Evolutionary conservation across 1,140 invertebrate genomes (phyloP).

Genomic region (Zophobas atratus): DNA sequence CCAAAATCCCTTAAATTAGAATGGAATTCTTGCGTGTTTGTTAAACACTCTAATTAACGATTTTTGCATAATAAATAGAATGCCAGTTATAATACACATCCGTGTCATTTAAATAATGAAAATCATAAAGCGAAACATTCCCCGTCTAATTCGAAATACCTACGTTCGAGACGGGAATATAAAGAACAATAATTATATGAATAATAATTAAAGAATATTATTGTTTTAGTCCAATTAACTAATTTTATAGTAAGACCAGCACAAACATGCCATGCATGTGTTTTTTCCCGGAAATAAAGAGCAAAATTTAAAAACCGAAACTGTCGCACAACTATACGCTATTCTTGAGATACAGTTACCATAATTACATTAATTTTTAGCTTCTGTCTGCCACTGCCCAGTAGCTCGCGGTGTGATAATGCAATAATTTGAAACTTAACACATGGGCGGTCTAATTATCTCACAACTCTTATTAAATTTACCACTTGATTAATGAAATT

Average conservation of each 20-base stretch:
- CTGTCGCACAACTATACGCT: slow-evolving; percentile 5
- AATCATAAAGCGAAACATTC: slow-evolving; percentile 46
- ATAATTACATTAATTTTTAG: slow-evolving; percentile 11
- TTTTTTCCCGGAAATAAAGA: slow-evolving; percentile 16
- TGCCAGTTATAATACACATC: slow-evolving; percentile 45
- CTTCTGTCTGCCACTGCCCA: not conserved
- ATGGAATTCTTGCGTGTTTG: slow-evolving; percentile 44
- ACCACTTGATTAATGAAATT: not conserved
- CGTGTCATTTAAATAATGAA: slow-evolving; percentile 46
- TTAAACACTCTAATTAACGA: slow-evolving; percentile 48
- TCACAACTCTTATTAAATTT: slow-evolving; percentile 4
- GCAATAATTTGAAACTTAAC: slow-evolving; percentile 5
- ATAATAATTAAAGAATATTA: slow-evolving; percentile 35
- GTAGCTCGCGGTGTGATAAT: slow-evolving; percentile 3
- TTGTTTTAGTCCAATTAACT: slow-evolving; percentile 39
- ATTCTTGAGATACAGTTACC: not conserved
- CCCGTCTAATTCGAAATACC: slow-evolving; percentile 35
- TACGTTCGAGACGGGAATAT: slow-evolving; percentile 24
- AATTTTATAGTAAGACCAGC: slow-evolving; percentile 20
- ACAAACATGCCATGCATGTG: slow-evolving; percentile 13
- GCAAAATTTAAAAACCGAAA: slow-evolving; percentile 12
- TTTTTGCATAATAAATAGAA: slow-evolving; percentile 46
- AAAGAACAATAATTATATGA: slow-evolving; percentile 40
- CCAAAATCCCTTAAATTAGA: slow-evolving; percentile 32
- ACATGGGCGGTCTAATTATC: slow-evolving; percentile 4